phyloP scores from a whole-genome alignment of 2,888 invertebrate genomes.

The Furcula furcula region DNA sequence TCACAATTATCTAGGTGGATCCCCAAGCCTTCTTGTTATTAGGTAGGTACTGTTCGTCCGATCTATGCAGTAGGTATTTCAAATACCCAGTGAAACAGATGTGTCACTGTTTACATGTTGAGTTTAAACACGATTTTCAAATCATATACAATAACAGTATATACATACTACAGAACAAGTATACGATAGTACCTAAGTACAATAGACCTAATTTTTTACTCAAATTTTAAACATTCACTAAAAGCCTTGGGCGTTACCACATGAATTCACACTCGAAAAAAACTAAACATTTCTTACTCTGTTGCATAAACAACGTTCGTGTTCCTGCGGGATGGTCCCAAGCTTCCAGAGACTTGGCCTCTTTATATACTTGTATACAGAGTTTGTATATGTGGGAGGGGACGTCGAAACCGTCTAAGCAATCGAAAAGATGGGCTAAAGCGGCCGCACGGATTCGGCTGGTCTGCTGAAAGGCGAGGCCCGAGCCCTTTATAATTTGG shows the following conservation, averaged over 20 bases:
- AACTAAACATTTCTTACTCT: slow-evolving; percentile 60
- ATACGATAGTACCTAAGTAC: too few relatives aligned
- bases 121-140: too few relatives aligned
- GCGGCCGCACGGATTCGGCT: slow-evolving; percentile 59
- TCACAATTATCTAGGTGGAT: too few relatives aligned
- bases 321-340: slow-evolving; percentile 74
- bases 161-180: too few relatives aligned
- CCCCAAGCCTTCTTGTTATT: too few relatives aligned
- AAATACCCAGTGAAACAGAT: too few relatives aligned
- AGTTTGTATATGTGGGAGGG: slow-evolving; percentile 68
- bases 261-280: neutral
- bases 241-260: neutral
- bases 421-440: slow-evolving; percentile 63
- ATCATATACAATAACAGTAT: too few relatives aligned
- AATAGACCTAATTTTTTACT: neutral
- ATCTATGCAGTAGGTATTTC: too few relatives aligned
- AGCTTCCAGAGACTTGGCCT: slow-evolving; percentile 68
- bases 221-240: neutral
- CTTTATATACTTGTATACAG: slow-evolving; percentile 72
- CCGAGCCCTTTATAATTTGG: slow-evolving; percentile 66
- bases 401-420: slow-evolving; percentile 63
- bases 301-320: slow-evolving; percentile 70
- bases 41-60: too few relatives aligned
- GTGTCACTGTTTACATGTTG: too few relatives aligned
- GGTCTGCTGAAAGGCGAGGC: slow-evolving; percentile 68